Conservation (phyloP, 2,797 vertebrate genomes). For the Orientallactaga sibirica region DNA sequence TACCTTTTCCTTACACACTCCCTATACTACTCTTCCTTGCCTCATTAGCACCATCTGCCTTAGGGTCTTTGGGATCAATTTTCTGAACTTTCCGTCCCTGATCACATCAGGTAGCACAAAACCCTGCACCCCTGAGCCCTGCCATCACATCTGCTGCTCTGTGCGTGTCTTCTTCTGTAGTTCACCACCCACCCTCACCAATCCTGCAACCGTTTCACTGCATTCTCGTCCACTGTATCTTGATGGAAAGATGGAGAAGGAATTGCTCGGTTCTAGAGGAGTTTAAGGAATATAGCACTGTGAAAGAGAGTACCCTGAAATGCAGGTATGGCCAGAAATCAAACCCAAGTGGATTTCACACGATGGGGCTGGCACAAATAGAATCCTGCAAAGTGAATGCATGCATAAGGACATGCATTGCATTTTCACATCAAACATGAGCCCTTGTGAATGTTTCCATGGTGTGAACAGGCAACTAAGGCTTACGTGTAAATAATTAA, state of each 20-base stretch:
- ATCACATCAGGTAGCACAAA: background rate
- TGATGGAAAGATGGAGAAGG: background rate
- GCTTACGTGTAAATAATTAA: constrained; percentile 63
- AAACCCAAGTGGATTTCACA: background rate
- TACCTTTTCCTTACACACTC: background rate
- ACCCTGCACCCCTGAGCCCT: background rate
- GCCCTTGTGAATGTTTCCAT: constrained; percentile 26
- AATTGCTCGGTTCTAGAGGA: background rate
- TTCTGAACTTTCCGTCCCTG: background rate
- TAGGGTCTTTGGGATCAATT: background rate
- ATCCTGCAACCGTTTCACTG: background rate
- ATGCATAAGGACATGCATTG: background rate
- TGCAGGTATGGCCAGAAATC: background rate
- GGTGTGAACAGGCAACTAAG: constrained; percentile 27
- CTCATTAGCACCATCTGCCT: background rate
- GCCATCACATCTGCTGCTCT: background rate
- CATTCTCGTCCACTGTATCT: background rate
- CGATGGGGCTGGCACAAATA: background rate
- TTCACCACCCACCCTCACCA: background rate
- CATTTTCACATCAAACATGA: constrained; percentile 1
- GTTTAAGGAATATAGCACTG: background rate
- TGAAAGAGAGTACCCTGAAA: background rate
- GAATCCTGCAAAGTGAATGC: background rate
- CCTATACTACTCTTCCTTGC: too few relatives aligned
- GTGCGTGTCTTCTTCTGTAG: background rate